Conservation (phyloP, 2,888 invertebrate genomes). For the Ophioninae sp. region DNA sequence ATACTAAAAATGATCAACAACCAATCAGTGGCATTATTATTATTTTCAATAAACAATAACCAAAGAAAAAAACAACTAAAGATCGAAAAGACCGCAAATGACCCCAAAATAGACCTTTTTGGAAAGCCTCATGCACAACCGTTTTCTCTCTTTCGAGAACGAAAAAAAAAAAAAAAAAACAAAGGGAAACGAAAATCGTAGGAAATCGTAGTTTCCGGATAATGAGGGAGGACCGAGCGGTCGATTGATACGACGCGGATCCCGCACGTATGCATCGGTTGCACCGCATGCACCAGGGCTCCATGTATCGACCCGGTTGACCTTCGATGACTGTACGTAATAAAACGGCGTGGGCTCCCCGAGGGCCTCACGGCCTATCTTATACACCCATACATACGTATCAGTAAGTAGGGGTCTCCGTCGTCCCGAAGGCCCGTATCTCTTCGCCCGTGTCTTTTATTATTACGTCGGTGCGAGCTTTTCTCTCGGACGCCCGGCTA, state of each 20-base stretch:
- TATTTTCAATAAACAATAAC: too few relatives aligned
- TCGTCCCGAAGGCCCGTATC: constrained; percentile 3
- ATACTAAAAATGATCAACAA: too few relatives aligned
- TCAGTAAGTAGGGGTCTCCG: background rate
- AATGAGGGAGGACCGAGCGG: constrained; percentile 17
- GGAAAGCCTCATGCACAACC: too few relatives aligned
- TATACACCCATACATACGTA: constrained; percentile 7
- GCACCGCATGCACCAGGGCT: constrained; percentile 37
- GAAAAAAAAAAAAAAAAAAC: background rate
- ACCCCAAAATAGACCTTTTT: too few relatives aligned
- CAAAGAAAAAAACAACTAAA: too few relatives aligned
- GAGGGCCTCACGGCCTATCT: constrained; percentile 49
- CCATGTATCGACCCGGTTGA: constrained; percentile 53
- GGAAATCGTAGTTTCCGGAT: background rate
- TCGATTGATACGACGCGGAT: constrained; percentile 42
- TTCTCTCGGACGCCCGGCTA: constrained; percentile 12
- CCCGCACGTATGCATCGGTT: constrained; percentile 34
- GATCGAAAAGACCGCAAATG: too few relatives aligned
- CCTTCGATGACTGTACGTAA: constrained; percentile 52
- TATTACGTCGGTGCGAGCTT: constrained; percentile 40
- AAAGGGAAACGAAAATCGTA: background rate
- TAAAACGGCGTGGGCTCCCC: constrained; percentile 44
- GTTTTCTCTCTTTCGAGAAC: too few relatives aligned
- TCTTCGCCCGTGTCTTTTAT: constrained; percentile 44
- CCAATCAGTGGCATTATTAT: too few relatives aligned